These are phyloP conservation scores for Emys orbicularis DNA, from an alignment of 2,797 vertebrate genomes.

Conservation along the genomic window DNA sequence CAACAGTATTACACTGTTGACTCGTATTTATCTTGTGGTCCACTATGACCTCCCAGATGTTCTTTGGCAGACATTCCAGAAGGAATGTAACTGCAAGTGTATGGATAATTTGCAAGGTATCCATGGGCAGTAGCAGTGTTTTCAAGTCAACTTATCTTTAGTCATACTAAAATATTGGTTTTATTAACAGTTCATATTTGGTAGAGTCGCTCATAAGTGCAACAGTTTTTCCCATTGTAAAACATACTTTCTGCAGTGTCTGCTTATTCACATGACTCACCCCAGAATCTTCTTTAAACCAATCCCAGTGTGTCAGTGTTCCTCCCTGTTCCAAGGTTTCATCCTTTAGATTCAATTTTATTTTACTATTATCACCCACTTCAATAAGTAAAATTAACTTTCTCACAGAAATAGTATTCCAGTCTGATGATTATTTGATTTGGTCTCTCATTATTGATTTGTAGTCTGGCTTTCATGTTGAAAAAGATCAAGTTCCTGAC, in stretches of 20 bases:
- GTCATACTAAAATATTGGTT: neutral
- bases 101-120: neutral
- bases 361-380: slow-evolving; percentile 59
- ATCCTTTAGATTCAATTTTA: slow-evolving; percentile 59
- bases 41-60: no score
- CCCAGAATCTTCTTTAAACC: slow-evolving; percentile 27
- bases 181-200: neutral
- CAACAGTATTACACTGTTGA: no score
- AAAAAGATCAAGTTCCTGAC: slow-evolving; percentile 78
- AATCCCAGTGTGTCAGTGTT: neutral
- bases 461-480: slow-evolving; percentile 68
- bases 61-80: neutral
- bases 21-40: no score
- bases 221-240: neutral
- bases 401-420: slow-evolving; percentile 61
- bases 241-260: neutral
- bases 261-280: neutral
- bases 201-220: neutral
- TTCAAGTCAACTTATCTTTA: neutral
- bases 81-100: neutral
- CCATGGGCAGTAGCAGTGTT: neutral
- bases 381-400: slow-evolving; percentile 77
- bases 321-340: slow-evolving; percentile 56
- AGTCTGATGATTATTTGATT: slow-evolving; percentile 77
- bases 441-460: slow-evolving; percentile 80